These are phyloP conservation scores for Pachyuromys duprasi DNA, from an alignment of 2,797 vertebrate genomes.

Conservation along the genomic window DNA sequence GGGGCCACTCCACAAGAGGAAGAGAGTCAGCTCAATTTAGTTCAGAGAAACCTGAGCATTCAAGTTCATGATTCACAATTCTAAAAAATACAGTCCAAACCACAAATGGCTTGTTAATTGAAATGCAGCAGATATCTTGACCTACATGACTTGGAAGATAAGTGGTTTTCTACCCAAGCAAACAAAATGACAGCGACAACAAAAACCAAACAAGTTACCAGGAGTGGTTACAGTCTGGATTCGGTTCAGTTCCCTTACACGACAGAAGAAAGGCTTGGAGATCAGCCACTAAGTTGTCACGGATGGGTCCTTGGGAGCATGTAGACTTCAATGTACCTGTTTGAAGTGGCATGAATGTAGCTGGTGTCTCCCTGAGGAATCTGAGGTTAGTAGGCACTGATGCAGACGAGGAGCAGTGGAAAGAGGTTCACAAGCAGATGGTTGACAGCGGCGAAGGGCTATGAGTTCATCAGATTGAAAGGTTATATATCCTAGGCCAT, in stretches of 20 bases:
- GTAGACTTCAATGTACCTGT: too few species aligned
- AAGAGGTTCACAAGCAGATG: background rate
- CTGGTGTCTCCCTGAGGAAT: too few species aligned
- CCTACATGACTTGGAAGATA: background rate
- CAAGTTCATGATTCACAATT: background rate
- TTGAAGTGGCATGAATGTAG: too few species aligned
- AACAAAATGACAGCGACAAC: too few species aligned
- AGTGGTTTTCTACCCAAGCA: background rate
- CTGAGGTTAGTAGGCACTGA: too few species aligned
- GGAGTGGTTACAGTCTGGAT: background rate
- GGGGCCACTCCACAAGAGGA: background rate
- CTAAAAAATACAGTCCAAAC: background rate
- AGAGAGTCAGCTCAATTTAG: background rate
- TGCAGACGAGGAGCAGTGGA: background rate
- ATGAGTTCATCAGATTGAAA: background rate
- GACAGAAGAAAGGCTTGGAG: too few species aligned
- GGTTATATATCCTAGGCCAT: background rate
- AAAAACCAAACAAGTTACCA: background rate
- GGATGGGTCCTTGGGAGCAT: background rate
- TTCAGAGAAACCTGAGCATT: background rate
- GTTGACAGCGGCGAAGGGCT: background rate
- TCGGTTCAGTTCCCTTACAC: too few species aligned
- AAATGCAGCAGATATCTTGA: background rate
- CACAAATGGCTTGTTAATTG: background rate
- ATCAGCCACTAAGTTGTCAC: too few species aligned